Percentiles rank a stretch among this genome's conserved stretches.
Conservation (phyloP, 2,797 vertebrate genomes). For the Dromococcyx pavoninus region DNA sequence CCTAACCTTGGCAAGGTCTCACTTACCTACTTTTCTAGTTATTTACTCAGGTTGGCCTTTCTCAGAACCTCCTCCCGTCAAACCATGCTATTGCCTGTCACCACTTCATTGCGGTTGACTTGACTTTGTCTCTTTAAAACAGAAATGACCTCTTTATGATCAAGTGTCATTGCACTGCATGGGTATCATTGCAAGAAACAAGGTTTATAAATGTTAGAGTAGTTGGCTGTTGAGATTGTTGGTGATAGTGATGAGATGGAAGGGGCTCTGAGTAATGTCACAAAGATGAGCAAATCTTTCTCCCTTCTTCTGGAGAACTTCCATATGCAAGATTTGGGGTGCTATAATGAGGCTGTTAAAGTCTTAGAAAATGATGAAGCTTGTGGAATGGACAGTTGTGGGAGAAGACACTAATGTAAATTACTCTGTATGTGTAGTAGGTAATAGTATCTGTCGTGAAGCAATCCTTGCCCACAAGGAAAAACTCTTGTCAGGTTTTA, state of each 20-base stretch:
- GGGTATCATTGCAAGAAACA: background rate
- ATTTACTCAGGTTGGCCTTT: background rate
- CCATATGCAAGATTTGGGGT: background rate
- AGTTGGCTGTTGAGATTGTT: background rate
- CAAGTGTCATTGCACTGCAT: background rate
- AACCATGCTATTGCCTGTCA: background rate
- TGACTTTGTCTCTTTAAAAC: background rate
- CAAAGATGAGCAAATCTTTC: background rate
- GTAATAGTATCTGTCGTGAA: background rate
- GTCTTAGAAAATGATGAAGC: background rate
- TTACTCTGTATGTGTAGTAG: background rate
- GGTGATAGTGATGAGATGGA: background rate
- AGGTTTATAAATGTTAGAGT: background rate
- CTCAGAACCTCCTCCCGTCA: background rate
- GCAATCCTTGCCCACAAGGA: background rate
- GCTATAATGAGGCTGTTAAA: background rate
- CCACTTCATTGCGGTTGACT: background rate
- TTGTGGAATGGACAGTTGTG: background rate
- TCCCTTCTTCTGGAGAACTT: background rate
- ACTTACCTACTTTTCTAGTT: background rate
- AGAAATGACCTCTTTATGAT: background rate
- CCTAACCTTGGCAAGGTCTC: background rate
- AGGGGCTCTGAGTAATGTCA: background rate
- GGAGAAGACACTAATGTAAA: background rate
- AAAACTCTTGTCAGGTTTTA: background rate